Percentiles rank a stretch among this genome's conserved stretches.
phyloP scores from a whole-genome alignment of 2,888 invertebrate genomes.

The Tridacna gigas region DNA sequence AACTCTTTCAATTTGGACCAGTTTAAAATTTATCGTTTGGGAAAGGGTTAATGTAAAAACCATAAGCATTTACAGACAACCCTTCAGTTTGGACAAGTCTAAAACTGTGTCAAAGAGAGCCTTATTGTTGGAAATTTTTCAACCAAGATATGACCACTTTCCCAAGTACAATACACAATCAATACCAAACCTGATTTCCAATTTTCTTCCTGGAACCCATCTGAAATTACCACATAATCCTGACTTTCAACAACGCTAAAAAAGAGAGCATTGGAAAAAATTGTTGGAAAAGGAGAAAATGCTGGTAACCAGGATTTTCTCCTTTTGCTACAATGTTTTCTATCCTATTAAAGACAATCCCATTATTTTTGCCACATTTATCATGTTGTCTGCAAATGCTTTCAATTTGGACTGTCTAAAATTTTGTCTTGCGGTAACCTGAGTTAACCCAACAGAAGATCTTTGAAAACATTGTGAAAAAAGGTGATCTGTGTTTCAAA shows the following conservation, averaged over 20 bases:
- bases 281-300: slow-evolving; percentile 9
- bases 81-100: too few relatives aligned
- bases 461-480: too few relatives aligned
- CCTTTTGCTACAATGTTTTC: slow-evolving; percentile 6
- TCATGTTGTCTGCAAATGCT: not conserved
- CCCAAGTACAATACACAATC: not conserved
- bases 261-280: not conserved
- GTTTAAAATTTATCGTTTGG: too few relatives aligned
- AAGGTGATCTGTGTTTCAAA: too few relatives aligned
- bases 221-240: not conserved
- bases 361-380: not conserved
- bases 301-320: not conserved
- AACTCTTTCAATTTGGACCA: too few relatives aligned
- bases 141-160: not conserved
- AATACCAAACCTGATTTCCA: not conserved
- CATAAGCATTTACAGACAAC: too few relatives aligned
- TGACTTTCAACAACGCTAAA: not conserved
- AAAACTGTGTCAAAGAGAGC: too few relatives aligned
- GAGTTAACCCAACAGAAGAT: too few relatives aligned
- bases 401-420: not conserved
- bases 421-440: too few relatives aligned
- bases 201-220: not conserved
- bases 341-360: not conserved
- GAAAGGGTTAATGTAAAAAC: too few relatives aligned
- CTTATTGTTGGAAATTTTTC: too few relatives aligned